Conservation (phyloP, 2,113 vertebrate genomes). For the Phaethornis superciliosus region DNA sequence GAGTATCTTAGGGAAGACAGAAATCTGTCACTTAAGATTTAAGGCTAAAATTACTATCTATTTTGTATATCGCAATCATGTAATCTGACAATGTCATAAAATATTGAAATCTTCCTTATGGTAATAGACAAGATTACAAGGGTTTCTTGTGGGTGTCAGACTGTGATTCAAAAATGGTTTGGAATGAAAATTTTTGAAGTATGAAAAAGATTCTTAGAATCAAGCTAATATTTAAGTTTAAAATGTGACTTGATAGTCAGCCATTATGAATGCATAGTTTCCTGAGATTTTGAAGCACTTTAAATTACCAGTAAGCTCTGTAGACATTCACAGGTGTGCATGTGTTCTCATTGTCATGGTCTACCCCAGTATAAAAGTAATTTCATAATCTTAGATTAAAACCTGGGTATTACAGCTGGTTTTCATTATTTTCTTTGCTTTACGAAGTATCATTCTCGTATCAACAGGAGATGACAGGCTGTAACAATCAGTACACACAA, state of each 20-base stretch:
- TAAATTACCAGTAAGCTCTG: background rate
- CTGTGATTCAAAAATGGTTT: background rate
- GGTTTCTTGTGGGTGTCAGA: background rate
- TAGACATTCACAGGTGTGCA: background rate
- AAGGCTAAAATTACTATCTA: background rate
- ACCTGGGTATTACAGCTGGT: background rate
- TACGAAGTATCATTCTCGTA: background rate
- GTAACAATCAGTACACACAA: background rate
- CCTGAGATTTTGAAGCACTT: background rate
- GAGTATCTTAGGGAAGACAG: background rate
- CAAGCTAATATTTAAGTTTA: background rate
- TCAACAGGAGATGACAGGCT: background rate
- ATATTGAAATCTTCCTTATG: background rate
- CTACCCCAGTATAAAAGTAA: background rate
- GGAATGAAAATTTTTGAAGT: background rate
- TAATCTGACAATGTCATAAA: background rate
- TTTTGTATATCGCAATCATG: background rate
- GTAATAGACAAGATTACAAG: background rate
- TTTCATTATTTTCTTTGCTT: background rate
- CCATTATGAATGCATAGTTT: rapidly evolving
- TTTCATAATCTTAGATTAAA: background rate
- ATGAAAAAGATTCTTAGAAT: background rate
- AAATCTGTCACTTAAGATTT: background rate
- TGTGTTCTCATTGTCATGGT: background rate
- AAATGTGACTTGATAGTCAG: background rate